Base-by-base conservation (phyloP, 2,113 vertebrate species). In the Meleagris gallopavo region DNA sequence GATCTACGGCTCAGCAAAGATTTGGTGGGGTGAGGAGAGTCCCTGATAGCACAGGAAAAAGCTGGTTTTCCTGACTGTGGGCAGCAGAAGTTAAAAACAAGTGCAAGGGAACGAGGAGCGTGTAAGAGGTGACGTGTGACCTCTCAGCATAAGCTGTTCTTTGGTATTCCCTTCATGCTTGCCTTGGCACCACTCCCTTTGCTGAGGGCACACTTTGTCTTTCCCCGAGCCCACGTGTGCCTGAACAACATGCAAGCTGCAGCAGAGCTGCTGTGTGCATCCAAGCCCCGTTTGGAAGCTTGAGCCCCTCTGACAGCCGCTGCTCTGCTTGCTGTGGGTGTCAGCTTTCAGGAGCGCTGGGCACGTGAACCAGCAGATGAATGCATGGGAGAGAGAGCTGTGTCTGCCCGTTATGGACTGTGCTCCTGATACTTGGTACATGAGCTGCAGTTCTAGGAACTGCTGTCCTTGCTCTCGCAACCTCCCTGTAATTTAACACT, bases 391-490 rank as follows among this genome's bases (percentile, higher is more conserved):
- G 1, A 20, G 69, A 86, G 34, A 60, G 71, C 72, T 85, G n/a
- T 8, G 10, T 27, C 77, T 0, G 32, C 62, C 75, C 18, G 34
- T 62, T 62, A 38, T 36, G 36, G 48, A 22, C 54, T 30, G 32
- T 71, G 65, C 52, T 81, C 54, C n/a, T 12, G 0, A 7, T 60
- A 19, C 72, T 21, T 1, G 5, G 76, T 25, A 61, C 40, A 3
- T 0, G 27, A 83, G 36, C 86, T 27, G 58, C 9, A n/a, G 4
- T 94, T 94, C 94, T 77, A 45, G 91, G 91, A 94, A 92, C 13
- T n/a, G 30, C 36, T 9, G 7, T 60, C 48, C 87, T 52, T 5
- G 4, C n/a, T 34, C 52, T 60, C 20, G 0, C 1, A 60, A 6
- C 76, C 69, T 82, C 89, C 74, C 84, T 70, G 81, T 66, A 81